Evolutionary conservation across 2,888 invertebrate genomes (phyloP), one percentile per base, ranked within the genome.

Genomic region (Phoenoteleia sp.): DNA sequence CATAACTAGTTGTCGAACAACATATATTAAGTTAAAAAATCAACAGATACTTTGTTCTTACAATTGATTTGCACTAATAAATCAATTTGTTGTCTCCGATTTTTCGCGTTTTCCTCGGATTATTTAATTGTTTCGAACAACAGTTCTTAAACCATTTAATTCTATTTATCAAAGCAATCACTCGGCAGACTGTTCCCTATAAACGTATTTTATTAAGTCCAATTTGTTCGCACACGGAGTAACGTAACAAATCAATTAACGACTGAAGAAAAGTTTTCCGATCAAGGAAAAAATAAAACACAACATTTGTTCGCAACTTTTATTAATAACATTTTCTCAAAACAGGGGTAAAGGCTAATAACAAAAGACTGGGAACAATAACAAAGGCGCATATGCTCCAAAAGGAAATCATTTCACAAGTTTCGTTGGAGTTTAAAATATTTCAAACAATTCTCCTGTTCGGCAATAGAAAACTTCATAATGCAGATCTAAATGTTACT

Each of bases 311-410:
- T 5, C 29, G 39, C 7, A 62, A 71, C 54, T 54, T 62, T 62
- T n/a, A 64, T 79, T 79, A 79, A 64, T 62, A 79, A 79, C 62
- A 69, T 71, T 79, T 62, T 62, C 47, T 42, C 58, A 62, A 69
- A 52, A 60, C 29, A 33, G 5, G 19, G 19, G 33, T 15, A 25
- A 17, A 15, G n/a, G 13, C 13, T 15, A 19, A 7, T 17, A 52
- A 75, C 36, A 62, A 62, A 74, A n/a, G n/a, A n/a, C n/a, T n/a
- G 21, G 36, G 1, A 17, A n/a, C 23, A 36, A 25, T 42, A 66
- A 66, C 56, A 42, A 56, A 42, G 33, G 33, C 45, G 42, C 21
- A 69, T 69, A 29, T 27, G 19, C 21, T 27, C 27, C 21, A 21
- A 27, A 19, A 54, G 56, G 17, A 56, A 69, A 69, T 49, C 42